phyloP scores from a whole-genome alignment of 2,113 vertebrate genomes.

The Cichladusa arquata region DNA sequence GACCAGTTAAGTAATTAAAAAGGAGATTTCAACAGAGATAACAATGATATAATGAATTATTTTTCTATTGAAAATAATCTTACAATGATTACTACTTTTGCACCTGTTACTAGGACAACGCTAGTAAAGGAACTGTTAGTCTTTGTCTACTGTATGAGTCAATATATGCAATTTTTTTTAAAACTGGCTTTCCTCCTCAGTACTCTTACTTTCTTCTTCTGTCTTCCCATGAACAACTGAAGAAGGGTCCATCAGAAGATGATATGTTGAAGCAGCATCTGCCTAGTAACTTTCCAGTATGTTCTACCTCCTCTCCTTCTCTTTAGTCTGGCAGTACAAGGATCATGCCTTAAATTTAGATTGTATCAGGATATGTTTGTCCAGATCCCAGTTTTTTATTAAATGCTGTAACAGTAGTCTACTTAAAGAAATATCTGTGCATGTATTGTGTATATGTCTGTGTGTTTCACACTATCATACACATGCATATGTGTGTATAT shows the following conservation, averaged over 20 bases:
- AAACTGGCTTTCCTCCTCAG: background rate
- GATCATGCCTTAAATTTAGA: background rate
- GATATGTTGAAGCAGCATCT: background rate
- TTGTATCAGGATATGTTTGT: background rate
- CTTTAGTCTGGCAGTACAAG: background rate
- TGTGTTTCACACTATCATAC: background rate
- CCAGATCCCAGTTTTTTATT: background rate
- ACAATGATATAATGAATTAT: background rate
- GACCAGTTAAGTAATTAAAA: background rate
- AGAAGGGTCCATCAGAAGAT: background rate
- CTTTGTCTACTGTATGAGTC: background rate
- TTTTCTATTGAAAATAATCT: background rate
- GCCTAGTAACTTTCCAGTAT: background rate
- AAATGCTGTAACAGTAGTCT: background rate
- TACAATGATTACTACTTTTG: background rate
- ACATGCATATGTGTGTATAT: no score
- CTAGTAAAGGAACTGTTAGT: background rate
- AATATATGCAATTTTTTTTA: background rate
- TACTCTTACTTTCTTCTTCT: background rate
- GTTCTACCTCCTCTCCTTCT: background rate
- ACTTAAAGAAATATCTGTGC: background rate
- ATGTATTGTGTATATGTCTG: background rate
- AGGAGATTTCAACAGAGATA: background rate
- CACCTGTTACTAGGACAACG: background rate
- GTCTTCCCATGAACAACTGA: background rate